A percentile compares a stretch with the other conserved stretches of the same genome.
Conservation (phyloP, 1,140 invertebrate species). For the Neodiprion virginianus region DNA sequence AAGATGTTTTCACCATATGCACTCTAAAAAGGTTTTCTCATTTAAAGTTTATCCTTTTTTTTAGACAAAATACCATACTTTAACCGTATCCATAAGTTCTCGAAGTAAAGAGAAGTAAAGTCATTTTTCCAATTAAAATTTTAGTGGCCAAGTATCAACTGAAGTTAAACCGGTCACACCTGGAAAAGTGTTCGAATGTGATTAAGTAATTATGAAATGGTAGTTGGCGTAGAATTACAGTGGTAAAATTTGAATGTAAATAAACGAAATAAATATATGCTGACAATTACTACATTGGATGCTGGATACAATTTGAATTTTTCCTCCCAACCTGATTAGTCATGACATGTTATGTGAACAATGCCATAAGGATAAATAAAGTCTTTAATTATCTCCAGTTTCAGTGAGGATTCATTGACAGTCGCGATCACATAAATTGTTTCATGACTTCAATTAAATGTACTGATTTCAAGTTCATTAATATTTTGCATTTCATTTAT, state of each 20-base stretch:
- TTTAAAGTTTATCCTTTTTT: too few species aligned
- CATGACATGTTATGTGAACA: not conserved
- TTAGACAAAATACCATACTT: too few species aligned
- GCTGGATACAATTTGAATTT: not conserved
- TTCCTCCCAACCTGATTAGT: not conserved
- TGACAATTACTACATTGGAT: not conserved
- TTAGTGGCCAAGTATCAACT: not conserved
- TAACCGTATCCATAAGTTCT: too few species aligned
- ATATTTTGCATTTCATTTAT: too few species aligned
- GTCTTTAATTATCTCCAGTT: too few species aligned
- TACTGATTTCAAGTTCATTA: too few species aligned
- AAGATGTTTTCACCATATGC: too few species aligned
- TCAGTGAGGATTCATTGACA: too few species aligned
- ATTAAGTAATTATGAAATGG: not conserved
- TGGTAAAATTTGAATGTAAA: not conserved
- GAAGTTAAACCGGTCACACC: not conserved
- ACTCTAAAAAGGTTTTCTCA: too few species aligned
- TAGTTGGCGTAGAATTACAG: not conserved
- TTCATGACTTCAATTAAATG: too few species aligned
- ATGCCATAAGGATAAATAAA: not conserved
- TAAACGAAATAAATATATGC: not conserved
- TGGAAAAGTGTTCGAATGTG: slow-evolving; percentile 4
- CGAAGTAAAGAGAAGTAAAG: slow-evolving; percentile 3
- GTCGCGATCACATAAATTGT: too few species aligned
- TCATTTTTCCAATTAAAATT: not conserved